A percentile compares a stretch with the other conserved stretches of the same genome.
Evolutionary conservation across 2,797 vertebrate genomes (phyloP).

Genomic region (Phrynocephalus forsythii): DNA sequence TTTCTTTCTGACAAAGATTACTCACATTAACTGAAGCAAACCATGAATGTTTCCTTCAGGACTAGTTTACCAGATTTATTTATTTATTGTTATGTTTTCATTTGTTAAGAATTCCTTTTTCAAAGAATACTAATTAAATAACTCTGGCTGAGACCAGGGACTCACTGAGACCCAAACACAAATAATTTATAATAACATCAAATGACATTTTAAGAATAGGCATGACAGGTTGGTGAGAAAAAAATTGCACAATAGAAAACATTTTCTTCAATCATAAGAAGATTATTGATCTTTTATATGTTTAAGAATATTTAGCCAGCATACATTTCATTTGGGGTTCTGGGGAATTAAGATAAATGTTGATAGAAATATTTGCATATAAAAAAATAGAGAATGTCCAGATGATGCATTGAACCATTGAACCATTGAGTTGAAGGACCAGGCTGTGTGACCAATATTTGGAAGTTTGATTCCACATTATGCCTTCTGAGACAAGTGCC

Average conservation of each 20-base stretch:
- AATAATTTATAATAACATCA: neutral
- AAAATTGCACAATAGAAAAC: neutral
- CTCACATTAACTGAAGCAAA: conserved; percentile 11
- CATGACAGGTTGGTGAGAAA: neutral
- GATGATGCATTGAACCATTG: too few relatives aligned
- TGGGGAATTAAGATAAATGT: too few relatives aligned
- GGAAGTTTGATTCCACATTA: too few relatives aligned
- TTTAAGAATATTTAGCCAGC: neutral
- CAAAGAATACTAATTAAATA: conserved; percentile 21
- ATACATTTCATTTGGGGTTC: too few relatives aligned
- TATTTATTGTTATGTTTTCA: neutral
- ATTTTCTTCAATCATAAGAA: too few relatives aligned
- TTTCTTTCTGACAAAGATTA: neutral
- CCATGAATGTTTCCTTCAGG: neutral
- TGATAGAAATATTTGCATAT: too few relatives aligned
- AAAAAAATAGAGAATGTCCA: too few relatives aligned
- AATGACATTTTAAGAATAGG: neutral
- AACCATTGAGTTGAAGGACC: too few relatives aligned
- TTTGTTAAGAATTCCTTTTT: neutral
- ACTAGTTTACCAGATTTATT: neutral
- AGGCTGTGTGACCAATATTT: too few relatives aligned
- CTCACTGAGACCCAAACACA: neutral
- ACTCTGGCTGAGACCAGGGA: conserved; percentile 7
- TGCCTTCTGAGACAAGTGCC: too few relatives aligned
- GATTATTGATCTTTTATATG: neutral